Evolutionary conservation across 2,797 vertebrate species (phyloP), one percentile per base, ranked within the genome.

Genomic region (Schizopygopsis malacanthus): DNA sequence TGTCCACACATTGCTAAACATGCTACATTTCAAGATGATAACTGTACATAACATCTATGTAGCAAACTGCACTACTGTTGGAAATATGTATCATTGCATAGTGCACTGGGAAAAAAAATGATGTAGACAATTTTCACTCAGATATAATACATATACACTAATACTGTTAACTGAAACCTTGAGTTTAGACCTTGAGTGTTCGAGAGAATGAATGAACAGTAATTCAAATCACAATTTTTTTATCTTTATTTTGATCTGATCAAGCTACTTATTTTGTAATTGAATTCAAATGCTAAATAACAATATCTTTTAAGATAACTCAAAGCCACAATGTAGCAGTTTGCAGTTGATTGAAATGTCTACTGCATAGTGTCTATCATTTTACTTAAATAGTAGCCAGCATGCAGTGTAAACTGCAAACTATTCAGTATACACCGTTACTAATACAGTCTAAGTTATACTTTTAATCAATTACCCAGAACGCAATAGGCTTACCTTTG

Each of bases 401-500:
- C 25, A 65, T 33, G 13, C 12, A 65, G 61, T 39, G 18, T 41
- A 20, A 10, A 39, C 16, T 39, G 37, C 16, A 69, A 4, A 70
- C 8, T 20, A 77, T 77, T 77, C 6, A 56, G 20, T 56, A 15
- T 39, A 20, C 47, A 54, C 37, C 52, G 52, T 69, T 70, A 3
- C 33, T n/a, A 54, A 81, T 39, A 63, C 43, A 37, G 28, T 12
- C 28, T 2, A n/a, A 37, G 33, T 39, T 8, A 47, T 9, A n/a
- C 1, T 18, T 59, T 59, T 20, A 6, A 11, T 63, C 6, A 65
- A 4, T 47, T 47, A 61, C 41, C 12, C 18, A 77, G 72, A 15
- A 50, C 82, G 76, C 52, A n/a, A n/a, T n/a, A n/a, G 11, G 54
- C 39, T 79, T 79, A 63, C 43, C 22, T 54, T 45, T 83, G 15